Base-by-base conservation (phyloP, 2,797 vertebrate genomes). In the Lithobates sylvaticus region DNA sequence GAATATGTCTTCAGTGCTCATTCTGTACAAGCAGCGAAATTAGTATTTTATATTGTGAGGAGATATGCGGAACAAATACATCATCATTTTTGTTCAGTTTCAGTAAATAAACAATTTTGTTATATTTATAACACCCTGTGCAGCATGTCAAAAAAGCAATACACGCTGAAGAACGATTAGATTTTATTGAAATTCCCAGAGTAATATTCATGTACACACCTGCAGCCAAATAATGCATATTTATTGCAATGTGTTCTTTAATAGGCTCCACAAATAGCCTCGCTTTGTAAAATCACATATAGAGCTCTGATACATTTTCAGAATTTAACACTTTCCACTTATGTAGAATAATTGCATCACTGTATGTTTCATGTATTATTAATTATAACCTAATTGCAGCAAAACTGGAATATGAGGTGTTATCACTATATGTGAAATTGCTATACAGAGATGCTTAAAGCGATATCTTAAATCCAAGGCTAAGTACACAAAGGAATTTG, bases 181-280 rank as follows among this genome's bases (percentile, higher is more conserved):
- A 91, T 91, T 89, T 90, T 88, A 90, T 89, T 88, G 88, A 68
- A 68, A 85, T 83, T 89, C 91, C 89, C 89, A 89, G 88, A 0
- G 65, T 88, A 80, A 76, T 88, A 87, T 89, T 91, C 80, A 78
- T 88, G 85, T 90, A 90, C 90, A 88, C 88, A 87, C 90, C 88
- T 71, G 90, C 88, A 89, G 70, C 90, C 0, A 0, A 77, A 89
- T 88, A 88, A 81, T 84, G 84, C 90, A 88, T 88, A 91, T 92
- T 92, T 92, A 91, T 90, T 92, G 89, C 89, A 89, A 90, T 89
- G 90, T 92, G 88, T 88, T 89, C 90, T 36, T 26, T 74, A 74
- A 74, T 74, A 88, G 84, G 89, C 89, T 92, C 89, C 89, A 89
- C 90, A 78, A 78, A 78, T 78, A 64, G 32, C 58, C 54, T 78